A percentile compares a stretch with the other conserved stretches of the same genome.
Evolutionary conservation across 2,888 invertebrate genomes (phyloP).

Genomic region (Ellobium chinense): DNA sequence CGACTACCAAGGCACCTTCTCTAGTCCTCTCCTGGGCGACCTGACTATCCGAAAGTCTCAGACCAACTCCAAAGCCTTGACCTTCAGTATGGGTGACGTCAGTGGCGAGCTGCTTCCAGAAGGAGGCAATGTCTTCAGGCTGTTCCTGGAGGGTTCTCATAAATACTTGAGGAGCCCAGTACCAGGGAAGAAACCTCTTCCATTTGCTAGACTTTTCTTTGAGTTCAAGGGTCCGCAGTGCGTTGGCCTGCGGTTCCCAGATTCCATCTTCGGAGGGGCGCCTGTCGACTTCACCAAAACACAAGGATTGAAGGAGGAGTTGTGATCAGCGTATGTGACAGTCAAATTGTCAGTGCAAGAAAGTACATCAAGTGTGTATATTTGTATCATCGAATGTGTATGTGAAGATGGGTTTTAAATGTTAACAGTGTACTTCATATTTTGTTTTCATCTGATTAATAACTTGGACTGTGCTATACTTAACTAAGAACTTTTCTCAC

Average conservation of each 20-base stretch:
- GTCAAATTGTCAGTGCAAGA: no score
- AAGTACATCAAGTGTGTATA: no score
- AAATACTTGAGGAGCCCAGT: background rate
- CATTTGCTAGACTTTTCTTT: constrained; percentile 36
- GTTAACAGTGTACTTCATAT: no score
- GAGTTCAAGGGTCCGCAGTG: constrained; percentile 32
- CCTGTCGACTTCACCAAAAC: constrained; percentile 30
- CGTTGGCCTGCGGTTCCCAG: constrained; percentile 24
- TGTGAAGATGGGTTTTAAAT: no score
- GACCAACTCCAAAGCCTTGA: constrained; percentile 20
- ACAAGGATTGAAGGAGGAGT: constrained; percentile 17
- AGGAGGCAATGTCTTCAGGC: constrained; percentile 40
- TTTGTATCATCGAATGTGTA: no score
- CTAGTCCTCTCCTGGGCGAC: constrained; percentile 18
- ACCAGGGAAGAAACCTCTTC: constrained; percentile 25
- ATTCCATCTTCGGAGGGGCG: constrained; percentile 30
- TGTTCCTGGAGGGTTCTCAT: constrained; percentile 23
- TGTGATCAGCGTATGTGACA: background rate
- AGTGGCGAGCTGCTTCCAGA: constrained; percentile 30
- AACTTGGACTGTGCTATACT: no score
- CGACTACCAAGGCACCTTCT: constrained; percentile 35
- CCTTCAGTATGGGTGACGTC: constrained; percentile 16
- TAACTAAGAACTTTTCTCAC: no score
- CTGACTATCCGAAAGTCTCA: constrained; percentile 15
- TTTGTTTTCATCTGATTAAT: no score